A percentile compares a stretch with the other conserved stretches of the same genome.
phyloP scores from a whole-genome alignment of 2,888 invertebrate genomes.

The Periphyllus acericola region DNA sequence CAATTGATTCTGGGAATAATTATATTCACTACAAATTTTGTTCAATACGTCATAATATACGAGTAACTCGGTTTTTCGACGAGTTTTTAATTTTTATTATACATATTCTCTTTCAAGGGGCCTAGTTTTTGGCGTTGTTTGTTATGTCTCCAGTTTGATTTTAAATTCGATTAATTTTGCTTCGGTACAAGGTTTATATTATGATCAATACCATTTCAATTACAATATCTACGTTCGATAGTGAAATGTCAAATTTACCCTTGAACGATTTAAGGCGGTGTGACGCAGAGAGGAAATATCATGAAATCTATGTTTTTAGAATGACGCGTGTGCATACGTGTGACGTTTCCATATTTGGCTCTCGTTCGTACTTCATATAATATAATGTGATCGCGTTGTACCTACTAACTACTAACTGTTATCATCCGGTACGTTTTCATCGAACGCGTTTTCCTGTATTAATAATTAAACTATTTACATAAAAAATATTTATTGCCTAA shows the following conservation, averaged over 20 bases:
- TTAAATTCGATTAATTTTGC: no score
- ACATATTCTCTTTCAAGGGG: no score
- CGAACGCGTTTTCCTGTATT: background rate
- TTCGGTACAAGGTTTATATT: no score
- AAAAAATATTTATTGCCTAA: background rate
- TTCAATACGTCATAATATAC: no score
- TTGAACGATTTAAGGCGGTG: background rate
- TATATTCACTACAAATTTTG: no score
- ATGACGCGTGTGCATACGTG: background rate
- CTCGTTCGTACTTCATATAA: background rate
- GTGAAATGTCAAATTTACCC: background rate
- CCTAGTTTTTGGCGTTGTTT: no score
- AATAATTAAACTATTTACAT: background rate
- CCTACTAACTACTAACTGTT: background rate
- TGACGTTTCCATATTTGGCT: slow-evolving; percentile 46
- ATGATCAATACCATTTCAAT: background rate
- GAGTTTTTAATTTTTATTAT: no score
- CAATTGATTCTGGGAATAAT: no score
- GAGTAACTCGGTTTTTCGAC: no score
- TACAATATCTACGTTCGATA: background rate
- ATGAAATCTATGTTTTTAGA: slow-evolving; percentile 41
- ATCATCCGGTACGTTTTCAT: background rate
- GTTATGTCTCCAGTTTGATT: no score
- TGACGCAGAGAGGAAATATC: slow-evolving; percentile 27
- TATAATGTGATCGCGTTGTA: background rate